Percentiles rank a stretch among this genome's conserved stretches.
Conservation (phyloP, 35 echinoderm and acorn worm genomes). For the Eucidaris tribuloides region DNA sequence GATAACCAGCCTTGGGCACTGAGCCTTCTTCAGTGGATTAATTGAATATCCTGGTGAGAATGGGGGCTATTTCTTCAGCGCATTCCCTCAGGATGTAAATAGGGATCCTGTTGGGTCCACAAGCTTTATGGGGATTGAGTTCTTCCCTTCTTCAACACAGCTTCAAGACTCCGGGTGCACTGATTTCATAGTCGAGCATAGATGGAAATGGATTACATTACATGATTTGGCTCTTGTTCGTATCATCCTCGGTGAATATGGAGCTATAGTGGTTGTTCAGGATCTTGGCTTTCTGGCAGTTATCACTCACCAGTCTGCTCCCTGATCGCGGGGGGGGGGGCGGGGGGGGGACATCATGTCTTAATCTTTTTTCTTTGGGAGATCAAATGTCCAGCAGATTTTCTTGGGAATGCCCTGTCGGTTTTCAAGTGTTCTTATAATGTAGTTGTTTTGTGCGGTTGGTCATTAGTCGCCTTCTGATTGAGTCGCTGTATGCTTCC, state of each 20-base stretch:
- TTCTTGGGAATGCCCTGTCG: neutral
- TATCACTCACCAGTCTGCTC: neutral
- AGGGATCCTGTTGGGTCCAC: constrained; percentile 11
- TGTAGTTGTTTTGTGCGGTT: neutral
- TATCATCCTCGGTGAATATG: constrained; percentile 22
- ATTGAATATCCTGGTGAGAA: constrained; percentile 14
- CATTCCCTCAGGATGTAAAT: constrained; percentile 7
- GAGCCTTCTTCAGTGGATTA: constrained; percentile 17
- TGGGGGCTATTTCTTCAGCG: constrained; percentile 10
- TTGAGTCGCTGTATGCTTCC: neutral
- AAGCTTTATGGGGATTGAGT: constrained; percentile 23
- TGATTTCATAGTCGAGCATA: constrained; percentile 24
- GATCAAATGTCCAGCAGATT: neutral
- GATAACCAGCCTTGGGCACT: constrained; percentile 22
- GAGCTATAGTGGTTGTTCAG: too few species aligned
- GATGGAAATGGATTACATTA: neutral
- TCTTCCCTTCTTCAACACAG: neutral
- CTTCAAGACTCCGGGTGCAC: neutral
- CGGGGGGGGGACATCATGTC: neutral
- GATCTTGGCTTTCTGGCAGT: neutral
- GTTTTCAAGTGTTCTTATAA: neutral
- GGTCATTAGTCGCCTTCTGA: neutral
- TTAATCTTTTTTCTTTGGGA: neutral
- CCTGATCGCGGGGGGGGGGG: neutral
- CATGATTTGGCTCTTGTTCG: neutral